Evolutionary conservation across 2,797 vertebrate species (phyloP).

Genomic region (Helostoma temminkii): DNA sequence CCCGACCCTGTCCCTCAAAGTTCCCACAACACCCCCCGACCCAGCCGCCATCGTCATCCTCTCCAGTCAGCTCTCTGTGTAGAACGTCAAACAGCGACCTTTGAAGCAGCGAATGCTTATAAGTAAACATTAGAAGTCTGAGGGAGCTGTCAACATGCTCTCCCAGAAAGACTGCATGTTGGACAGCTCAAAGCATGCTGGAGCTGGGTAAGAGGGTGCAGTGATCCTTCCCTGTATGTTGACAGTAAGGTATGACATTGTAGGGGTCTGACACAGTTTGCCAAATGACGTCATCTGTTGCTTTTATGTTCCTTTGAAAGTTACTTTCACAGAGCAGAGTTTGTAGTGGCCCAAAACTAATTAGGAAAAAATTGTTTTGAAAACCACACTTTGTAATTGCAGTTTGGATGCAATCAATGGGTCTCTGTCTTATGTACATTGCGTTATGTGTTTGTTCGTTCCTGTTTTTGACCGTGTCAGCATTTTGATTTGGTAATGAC

Average conservation of each 20-base stretch:
- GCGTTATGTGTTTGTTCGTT: constrained; percentile 42
- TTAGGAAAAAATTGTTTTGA: constrained; percentile 34
- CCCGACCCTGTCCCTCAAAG: background rate
- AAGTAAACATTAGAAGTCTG: constrained; percentile 74
- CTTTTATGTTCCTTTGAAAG: constrained; percentile 14
- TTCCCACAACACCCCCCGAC: background rate
- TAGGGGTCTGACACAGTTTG: constrained; percentile 42
- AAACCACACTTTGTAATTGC: constrained; percentile 52
- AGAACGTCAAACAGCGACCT: constrained; percentile 78
- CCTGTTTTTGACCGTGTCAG: constrained; percentile 51
- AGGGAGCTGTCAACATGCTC: constrained; percentile 71
- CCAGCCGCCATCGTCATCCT: constrained; percentile 4
- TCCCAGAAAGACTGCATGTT: constrained; percentile 55
- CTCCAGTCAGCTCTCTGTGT: constrained; percentile 40
- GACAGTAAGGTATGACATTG: constrained; percentile 35
- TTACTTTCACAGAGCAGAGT: constrained; percentile 17
- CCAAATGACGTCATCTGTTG: constrained; percentile 31
- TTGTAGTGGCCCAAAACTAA: constrained; percentile 44
- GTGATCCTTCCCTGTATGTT: constrained; percentile 40
- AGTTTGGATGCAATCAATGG: constrained; percentile 59
- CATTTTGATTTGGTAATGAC: constrained; percentile 47
- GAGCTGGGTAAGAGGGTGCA: constrained; percentile 39
- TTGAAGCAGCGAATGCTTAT: constrained; percentile 76
- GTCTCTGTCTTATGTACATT: constrained; percentile 47
- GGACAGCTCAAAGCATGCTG: constrained; percentile 47